These are phyloP conservation scores for Agriopis leucophaearia DNA, from an alignment of 2,888 invertebrate species.

Conservation along the genomic window DNA sequence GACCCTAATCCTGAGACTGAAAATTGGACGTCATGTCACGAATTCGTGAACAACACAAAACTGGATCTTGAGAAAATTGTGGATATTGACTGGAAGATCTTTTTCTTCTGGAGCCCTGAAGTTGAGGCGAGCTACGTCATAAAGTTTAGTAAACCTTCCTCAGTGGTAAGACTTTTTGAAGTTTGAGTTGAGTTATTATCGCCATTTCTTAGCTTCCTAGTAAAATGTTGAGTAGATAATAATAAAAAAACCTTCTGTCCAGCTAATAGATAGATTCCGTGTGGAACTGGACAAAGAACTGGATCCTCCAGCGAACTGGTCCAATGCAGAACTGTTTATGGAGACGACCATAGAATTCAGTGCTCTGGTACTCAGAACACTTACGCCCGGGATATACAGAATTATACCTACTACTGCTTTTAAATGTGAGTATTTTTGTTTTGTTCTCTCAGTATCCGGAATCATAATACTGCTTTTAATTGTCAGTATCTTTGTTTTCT, in stretches of 20 bases:
- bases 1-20: constrained; percentile 1
- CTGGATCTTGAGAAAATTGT: constrained; percentile 57
- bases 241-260: no score
- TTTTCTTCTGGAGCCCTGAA: constrained; percentile 65
- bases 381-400: constrained; percentile 57
- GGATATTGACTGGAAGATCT: constrained; percentile 69
- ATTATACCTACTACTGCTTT: constrained; percentile 61
- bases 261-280: constrained; percentile 66
- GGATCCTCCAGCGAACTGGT: constrained; percentile 62
- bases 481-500: constrained; percentile 55
- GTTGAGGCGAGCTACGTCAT: constrained; percentile 58
- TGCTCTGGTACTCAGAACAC: constrained; percentile 60
- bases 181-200: not conserved
- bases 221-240: no score
- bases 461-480: constrained; percentile 59
- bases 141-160: constrained; percentile 59
- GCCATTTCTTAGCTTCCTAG: no score
- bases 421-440: constrained; percentile 56
- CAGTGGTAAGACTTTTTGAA: constrained; percentile 54
- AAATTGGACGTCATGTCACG: constrained; percentile 67
- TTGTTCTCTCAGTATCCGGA: constrained; percentile 45
- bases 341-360: constrained; percentile 67
- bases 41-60: constrained; percentile 58
- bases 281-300: constrained; percentile 54
- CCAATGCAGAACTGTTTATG: constrained; percentile 63